Evolutionary conservation across 2,888 invertebrate genomes (phyloP), one percentile per base, ranked within the genome.

Genomic region (Cynaeus angustus): DNA sequence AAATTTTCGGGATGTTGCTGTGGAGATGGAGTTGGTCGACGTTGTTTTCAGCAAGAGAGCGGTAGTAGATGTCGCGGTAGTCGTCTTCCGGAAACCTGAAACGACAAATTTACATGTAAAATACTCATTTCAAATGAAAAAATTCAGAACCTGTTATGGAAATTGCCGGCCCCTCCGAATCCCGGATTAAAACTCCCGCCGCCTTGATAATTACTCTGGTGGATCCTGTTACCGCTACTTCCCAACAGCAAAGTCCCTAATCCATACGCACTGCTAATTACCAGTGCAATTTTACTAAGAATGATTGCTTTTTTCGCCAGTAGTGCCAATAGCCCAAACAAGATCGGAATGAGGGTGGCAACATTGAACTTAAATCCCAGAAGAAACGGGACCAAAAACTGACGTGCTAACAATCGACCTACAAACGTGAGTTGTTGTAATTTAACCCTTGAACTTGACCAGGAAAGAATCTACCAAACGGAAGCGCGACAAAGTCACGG

Each of bases 341-440:
- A 80, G 56, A 95, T 80, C 0, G 94, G 94, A 10, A 94, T 85
- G 68, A 95, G 82, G 0, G 93, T 92, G 0, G 91, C 89, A 45
- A 94, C 85, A 79, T 93, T 94, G 80, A 95, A 93, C 84, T 94
- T 94, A 74, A 94, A 88, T 5, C 94, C 94, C 8, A 94, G 86
- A 0, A 95, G 87, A 77, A 94, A 89, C 16, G 94, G 94, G 12
- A 95, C 85, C n/a, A 94, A 79, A 64, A 94, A 89, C 72, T 92
- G 91, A 74, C 91, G 88, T 58, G 94, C 88, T 71, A 94, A 79
- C 21, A 93, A 84, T 12, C 91, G 90, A 73, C 91, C 94, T 94
- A 88, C 72, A 90, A 66, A 64, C 14, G 9, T 28, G 9, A 64
- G 12, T 50, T 10, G 30, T 21, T 3, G 21, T 59, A 28, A 48